These are phyloP conservation scores for Hydrotaea cyrtoneurina DNA, from an alignment of 2,888 invertebrate species.

Conservation along the genomic window DNA sequence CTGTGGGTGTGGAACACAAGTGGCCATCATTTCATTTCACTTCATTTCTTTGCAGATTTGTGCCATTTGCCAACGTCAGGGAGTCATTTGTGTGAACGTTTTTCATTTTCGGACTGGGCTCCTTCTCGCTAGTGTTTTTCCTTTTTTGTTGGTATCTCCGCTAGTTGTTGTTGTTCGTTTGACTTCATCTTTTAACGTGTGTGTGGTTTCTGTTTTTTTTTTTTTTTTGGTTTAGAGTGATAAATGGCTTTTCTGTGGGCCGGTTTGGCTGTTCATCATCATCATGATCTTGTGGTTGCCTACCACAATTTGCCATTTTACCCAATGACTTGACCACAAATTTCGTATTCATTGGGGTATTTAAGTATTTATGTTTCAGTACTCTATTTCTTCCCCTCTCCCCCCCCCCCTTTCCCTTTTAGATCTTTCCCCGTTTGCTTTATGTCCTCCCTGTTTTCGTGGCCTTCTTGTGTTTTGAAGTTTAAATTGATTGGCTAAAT, in stretches of 20 bases:
- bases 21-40: slow-evolving; percentile 4
- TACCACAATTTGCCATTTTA: slow-evolving; percentile 19
- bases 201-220: background rate
- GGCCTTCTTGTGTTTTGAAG: slow-evolving; percentile 32
- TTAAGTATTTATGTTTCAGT: slow-evolving; percentile 40
- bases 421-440: background rate
- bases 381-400: background rate
- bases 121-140: background rate
- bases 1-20: background rate
- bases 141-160: background rate
- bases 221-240: slow-evolving; percentile 42
- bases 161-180: background rate
- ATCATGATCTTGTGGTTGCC: slow-evolving; percentile 15
- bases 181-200: slow-evolving; percentile 12
- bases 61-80: slow-evolving; percentile 1
- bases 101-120: slow-evolving; percentile 14
- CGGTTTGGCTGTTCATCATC: background rate
- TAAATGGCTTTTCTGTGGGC: slow-evolving; percentile 49
- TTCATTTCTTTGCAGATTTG: background rate
- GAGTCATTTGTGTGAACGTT: slow-evolving; percentile 26
- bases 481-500: slow-evolving; percentile 66
- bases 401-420: background rate
- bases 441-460: background rate
- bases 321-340: slow-evolving; percentile 60
- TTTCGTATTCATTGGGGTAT: slow-evolving; percentile 62